phyloP scores from a whole-genome alignment of 2,888 invertebrate genomes.

The Drosophila cracens region DNA sequence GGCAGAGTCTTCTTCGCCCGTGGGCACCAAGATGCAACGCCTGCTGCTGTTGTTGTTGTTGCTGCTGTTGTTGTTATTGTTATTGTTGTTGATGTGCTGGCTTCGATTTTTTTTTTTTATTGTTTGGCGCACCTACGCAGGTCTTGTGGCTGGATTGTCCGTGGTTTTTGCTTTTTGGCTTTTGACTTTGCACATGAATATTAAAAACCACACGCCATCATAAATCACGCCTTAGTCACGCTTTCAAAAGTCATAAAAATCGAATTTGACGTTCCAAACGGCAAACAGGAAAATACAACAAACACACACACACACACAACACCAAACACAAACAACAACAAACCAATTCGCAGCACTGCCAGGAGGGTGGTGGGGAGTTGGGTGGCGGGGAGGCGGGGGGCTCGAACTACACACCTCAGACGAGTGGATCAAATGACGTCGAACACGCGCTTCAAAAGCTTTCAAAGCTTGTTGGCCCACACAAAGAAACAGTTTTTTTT shows the following conservation, averaged over 20 bases:
- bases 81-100: conserved; percentile 43
- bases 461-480: conserved; percentile 20
- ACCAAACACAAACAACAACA: conserved; percentile 30
- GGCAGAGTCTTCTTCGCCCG: conserved; percentile 53
- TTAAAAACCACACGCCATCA: conserved; percentile 85
- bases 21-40: conserved; percentile 66
- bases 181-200: conserved; percentile 82
- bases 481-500: conserved; percentile 14
- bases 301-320: conserved; percentile 28
- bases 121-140: conserved; percentile 82
- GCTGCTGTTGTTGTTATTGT: conserved; percentile 31
- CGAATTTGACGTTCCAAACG: conserved; percentile 81
- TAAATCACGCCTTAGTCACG: conserved; percentile 85
- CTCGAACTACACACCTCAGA: conserved; percentile 17
- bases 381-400: background rate
- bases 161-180: conserved; percentile 46
- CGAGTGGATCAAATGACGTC: conserved; percentile 44
- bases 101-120: conserved; percentile 59
- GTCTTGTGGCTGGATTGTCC: conserved; percentile 33
- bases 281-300: conserved; percentile 30
- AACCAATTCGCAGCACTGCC: conserved; percentile 44
- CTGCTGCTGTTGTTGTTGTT: conserved; percentile 39
- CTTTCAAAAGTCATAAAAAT: conserved; percentile 85
- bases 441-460: conserved; percentile 39
- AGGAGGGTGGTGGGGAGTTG: background rate